Evolutionary conservation across 2,888 invertebrate genomes (phyloP).

Genomic region (Volucella inanis): DNA sequence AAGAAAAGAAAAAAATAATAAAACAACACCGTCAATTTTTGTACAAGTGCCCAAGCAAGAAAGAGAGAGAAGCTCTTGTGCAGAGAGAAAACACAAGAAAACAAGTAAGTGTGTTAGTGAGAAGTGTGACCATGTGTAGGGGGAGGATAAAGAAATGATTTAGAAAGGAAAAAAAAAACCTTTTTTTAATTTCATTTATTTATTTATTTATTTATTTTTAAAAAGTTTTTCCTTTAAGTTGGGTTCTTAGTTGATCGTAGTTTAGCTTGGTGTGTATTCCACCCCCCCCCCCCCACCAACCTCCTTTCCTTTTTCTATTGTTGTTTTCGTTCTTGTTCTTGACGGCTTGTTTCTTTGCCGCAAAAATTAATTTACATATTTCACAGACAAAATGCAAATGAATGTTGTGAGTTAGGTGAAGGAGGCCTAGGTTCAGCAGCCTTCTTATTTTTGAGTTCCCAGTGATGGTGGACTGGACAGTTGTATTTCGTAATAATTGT

Average conservation of each 20-base stretch:
- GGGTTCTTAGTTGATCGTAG: too few species aligned
- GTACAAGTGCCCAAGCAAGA: constrained; percentile 20
- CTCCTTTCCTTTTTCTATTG: constrained; percentile 4
- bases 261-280: too few species aligned
- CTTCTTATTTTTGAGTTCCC: background rate
- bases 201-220: constrained; percentile 5
- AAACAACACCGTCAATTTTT: constrained; percentile 27
- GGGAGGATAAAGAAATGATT: too few species aligned
- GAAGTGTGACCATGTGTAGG: background rate
- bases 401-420: background rate
- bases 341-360: background rate
- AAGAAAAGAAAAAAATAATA: background rate
- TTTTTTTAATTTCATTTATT: too few species aligned
- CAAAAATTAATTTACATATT: constrained; percentile 10
- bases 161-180: too few species aligned
- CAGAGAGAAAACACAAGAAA: constrained; percentile 14
- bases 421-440: too few species aligned
- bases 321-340: background rate
- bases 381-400: constrained; percentile 13
- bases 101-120: constrained; percentile 34
- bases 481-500: constrained; percentile 10
- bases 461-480: background rate
- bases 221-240: background rate
- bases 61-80: background rate
- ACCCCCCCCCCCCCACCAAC: too few species aligned